Evolutionary conservation across 2,113 vertebrate species (phyloP), one percentile per base, ranked within the genome.

Genomic region (Chaetodon trifascialis): DNA sequence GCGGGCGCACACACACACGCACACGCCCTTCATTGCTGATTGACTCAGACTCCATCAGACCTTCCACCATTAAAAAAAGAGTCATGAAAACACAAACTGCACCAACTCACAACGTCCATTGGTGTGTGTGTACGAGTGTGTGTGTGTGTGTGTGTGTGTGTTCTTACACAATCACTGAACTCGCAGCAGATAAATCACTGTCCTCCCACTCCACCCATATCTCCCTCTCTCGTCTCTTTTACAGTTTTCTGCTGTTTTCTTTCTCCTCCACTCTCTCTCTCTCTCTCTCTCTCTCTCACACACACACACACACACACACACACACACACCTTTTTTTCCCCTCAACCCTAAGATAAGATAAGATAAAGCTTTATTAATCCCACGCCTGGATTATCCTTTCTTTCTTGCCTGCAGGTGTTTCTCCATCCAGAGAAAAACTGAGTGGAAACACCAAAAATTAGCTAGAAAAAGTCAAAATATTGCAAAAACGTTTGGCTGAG

Each of bases 131-230:
- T 2, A 2, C 11, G 21, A 11, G 52, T 54, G 52, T 54, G 8
- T 23, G 54, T 56, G 40, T 59, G 9, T 54, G 9, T n/a, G 54
- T 55, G n/a, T 23, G 54, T 12, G 5, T 59, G 2, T 2, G 56
- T 62, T 55, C 40, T 70, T 73, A 42, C 68, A 65, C 14, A 21
- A 51, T 77, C 36, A 59, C 30, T 69, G 65, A 44, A 52, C 65
- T 80, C 66, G 40, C 79, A 86, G 74, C 65, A 58, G 30, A 71
- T 82, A 76, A 71, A 76, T 84, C 74, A 42, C 51, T 60, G 6
- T 17, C 23, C 63, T 80, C 64, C 51, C 73, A 23, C 65, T 47
- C 46, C 62, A 12, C 66, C 42, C 81, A 65, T 49, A 15, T 52
- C 74, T 42, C 30, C 14, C 74, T 19, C 34, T 64, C 36, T 73